Base-by-base conservation (phyloP, 2,113 vertebrate genomes). In the Chitala chitala region DNA sequence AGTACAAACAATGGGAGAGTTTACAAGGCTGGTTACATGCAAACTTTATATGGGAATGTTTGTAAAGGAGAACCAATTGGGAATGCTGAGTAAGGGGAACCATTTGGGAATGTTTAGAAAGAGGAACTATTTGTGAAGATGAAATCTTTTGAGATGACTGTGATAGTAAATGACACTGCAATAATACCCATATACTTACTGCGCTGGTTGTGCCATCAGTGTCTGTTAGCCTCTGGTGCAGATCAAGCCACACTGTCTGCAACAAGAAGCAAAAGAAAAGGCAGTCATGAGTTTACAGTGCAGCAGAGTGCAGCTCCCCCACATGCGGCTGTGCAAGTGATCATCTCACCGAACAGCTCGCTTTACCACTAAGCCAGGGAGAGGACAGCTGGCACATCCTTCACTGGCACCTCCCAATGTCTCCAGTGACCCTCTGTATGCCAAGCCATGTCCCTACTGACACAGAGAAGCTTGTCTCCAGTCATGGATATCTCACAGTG, bases 221-320 rank as follows among this genome's bases (percentile, higher is more conserved):
- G 79, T 97, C 95, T 0, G 92, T 94, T 83, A 98, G 91, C 82
- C 94, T 92, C 90, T 98, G 95, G 83, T 97, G 95, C 87, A 99
- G 92, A 85, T 99, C 96, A 80, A 99, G 93, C 90, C 92, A 97
- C 73, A 99, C 92, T 0, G 94, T 94, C 96, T 99, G 90, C 74
- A 89, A 86, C 77, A 77, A 81, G 76, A 86, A 78, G 75, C 84
- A 83, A 76, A 29, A 81, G 79, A 86, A 86, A 36, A 79, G 59
- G 81, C 79, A 77, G 84, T 78, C 71, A 75, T 80, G 75, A 82
- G 76, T 88, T 31, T 7, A 26, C 61, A 65, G 69, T 13, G n/a
- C n/a, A n/a, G n/a, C n/a, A n/a, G 6, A 12, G 2, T 42, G 56
- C 55, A 42, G 48, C 51, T 48, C 22, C n/a, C n/a, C 36, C 44